Evolutionary conservation across 2,888 invertebrate species (phyloP).

Genomic region (Aproaerema taeniolella): DNA sequence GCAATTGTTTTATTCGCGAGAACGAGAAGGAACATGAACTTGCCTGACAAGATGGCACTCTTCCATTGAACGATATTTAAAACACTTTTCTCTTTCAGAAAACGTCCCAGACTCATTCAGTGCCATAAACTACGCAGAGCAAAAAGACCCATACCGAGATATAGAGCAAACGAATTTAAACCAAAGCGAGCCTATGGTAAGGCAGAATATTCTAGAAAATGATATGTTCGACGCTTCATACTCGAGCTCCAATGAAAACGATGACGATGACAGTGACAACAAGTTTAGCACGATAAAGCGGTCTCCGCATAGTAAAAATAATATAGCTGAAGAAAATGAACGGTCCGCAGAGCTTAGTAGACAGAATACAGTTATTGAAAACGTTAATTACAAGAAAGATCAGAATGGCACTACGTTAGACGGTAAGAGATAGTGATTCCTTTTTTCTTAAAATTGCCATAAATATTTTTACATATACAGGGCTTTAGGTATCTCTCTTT

Average conservation of each 20-base stretch:
- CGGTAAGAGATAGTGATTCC: conserved; percentile 7
- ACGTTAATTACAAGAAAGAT: conserved; percentile 65
- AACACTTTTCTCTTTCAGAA: no score
- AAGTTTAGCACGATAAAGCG: conserved; percentile 85
- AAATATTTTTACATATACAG: no score
- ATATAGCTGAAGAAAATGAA: conserved; percentile 44
- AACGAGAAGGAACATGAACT: no score
- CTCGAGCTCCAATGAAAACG: conserved; percentile 73
- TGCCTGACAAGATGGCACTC: no score
- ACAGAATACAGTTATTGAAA: conserved; percentile 72
- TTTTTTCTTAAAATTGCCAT: no score
- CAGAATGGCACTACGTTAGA: conserved; percentile 49
- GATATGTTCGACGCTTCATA: conserved; percentile 72
- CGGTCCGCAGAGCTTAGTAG: conserved; percentile 50
- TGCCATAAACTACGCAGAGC: conserved; percentile 50
- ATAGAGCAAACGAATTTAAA: conserved; percentile 37
- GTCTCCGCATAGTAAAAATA: conserved; percentile 79
- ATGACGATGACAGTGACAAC: conserved; percentile 81
- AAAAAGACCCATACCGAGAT: conserved; percentile 42
- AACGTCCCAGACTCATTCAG: conserved; percentile 55
- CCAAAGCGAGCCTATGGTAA: conserved; percentile 69
- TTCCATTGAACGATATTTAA: no score
- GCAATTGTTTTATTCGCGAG: no score
- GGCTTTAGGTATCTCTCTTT: no score
- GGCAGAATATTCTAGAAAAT: conserved; percentile 71